Base-by-base conservation (phyloP, 2,888 invertebrate genomes). In the Leptogaster cylindrica region DNA sequence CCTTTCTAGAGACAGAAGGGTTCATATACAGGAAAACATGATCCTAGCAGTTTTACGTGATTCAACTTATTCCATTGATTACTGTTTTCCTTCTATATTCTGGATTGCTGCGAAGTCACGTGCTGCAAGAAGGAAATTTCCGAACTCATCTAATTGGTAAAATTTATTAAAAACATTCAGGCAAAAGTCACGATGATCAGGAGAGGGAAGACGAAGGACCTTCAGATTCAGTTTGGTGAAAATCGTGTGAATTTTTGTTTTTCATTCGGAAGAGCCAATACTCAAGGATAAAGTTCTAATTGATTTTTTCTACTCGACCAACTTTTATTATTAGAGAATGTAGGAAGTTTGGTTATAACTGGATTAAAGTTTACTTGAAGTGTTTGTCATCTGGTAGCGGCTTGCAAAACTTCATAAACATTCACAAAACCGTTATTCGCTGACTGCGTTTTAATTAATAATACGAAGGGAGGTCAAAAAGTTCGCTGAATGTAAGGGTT, bases 221-320 rank as follows among this genome's bases (percentile, higher is more conserved):
- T 16, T 5, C 41, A 18, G 41, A 18, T 5, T 18, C 41, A 41
- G 16, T 41, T 41, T 41, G 16, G 10, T n/a, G 14, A 41, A 41
- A 41, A 18, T 41, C 18, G 5, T 12, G 5, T 6, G 14, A 14
- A 41, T 18, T 16, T 41, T 41, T 41, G n/a, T 41, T 12, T n/a
- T 14, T 6, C 14, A 10, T 2, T 3, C 14, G 41, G 41, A 41
- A 5, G 41, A 10, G 3, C 12, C 4, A 18, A 16, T 18, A 18
- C 14, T 6, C 12, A 41, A 41, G 41, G 20, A n/a, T 41, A 41
- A 41, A 41, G 41, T 41, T 41, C 6, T 41, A 41, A 41, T 41
- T 41, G 41, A 41, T 41, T 41, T 41, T 41, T 41, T 14, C 14
- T n/a, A n/a, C n/a, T n/a, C n/a, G n/a, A n/a, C n/a, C n/a, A 41